These are phyloP conservation scores for Tupaia chinensis DNA, from an alignment of 2,113 vertebrate species.

Conservation along the genomic window DNA sequence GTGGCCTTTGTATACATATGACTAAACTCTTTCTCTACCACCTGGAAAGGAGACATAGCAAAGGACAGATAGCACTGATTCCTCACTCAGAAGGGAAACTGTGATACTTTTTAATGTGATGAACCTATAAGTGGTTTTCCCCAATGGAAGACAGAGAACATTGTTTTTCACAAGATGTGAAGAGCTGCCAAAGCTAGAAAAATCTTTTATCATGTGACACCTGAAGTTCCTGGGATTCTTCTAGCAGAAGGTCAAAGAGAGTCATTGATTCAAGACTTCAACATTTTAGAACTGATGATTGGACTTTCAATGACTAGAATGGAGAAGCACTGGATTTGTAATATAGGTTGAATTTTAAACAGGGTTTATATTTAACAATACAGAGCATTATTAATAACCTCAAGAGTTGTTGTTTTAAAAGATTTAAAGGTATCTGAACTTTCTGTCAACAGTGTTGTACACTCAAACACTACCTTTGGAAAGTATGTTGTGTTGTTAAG, in stretches of 20 bases:
- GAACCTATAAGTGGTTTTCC: conserved; percentile 29
- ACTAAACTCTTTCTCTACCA: neutral
- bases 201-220: neutral
- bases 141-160: neutral
- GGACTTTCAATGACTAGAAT: neutral
- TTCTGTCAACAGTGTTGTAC: neutral
- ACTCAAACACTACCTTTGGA: neutral
- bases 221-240: neutral
- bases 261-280: neutral
- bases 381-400: neutral
- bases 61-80: neutral
- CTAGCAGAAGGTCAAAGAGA: neutral
- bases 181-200: neutral
- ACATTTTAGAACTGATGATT: neutral
- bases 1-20: neutral
- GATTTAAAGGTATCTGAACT: conserved; percentile 33
- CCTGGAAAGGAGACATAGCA: conserved; percentile 28
- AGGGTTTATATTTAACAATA: conserved; percentile 1
- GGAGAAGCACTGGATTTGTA: neutral
- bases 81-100: conserved; percentile 26
- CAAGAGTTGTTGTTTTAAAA: neutral
- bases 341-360: neutral
- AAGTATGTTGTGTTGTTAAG: neutral
- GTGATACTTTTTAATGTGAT: neutral
- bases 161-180: neutral